Conservation (phyloP, 2,888 invertebrate species). For the Lamellibrachia satsuma region DNA sequence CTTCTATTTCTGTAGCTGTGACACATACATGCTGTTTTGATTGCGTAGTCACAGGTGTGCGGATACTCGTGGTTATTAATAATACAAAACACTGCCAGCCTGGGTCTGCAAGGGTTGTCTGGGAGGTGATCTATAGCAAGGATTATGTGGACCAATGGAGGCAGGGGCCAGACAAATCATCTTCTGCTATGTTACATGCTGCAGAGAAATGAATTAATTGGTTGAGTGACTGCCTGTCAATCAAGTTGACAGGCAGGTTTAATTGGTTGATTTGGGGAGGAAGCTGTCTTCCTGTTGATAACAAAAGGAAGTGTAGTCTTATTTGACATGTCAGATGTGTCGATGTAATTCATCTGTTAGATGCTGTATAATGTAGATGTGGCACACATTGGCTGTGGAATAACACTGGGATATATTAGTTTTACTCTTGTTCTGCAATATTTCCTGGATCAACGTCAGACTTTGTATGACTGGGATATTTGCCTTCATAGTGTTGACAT, state of each 20-base stretch:
- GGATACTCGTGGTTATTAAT: neutral
- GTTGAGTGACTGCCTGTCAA: neutral
- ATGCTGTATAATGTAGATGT: neutral
- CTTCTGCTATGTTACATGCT: neutral
- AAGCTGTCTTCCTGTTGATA: neutral
- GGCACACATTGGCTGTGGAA: neutral
- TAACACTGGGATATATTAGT: neutral
- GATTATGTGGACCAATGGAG: neutral
- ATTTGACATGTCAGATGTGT: neutral
- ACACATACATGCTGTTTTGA: neutral
- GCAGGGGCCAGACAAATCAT: neutral
- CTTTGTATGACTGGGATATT: neutral
- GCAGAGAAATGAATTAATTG: neutral
- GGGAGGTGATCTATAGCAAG: neutral
- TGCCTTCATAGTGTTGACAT: neutral
- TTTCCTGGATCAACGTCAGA: neutral
- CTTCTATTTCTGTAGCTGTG: neutral
- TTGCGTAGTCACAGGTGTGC: neutral
- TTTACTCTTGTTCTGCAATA: neutral
- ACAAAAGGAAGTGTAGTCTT: neutral
- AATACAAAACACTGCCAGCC: neutral
- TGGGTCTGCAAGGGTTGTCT: neutral
- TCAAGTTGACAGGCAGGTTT: conserved; percentile 9
- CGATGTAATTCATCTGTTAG: neutral
- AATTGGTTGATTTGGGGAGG: neutral